Evolutionary conservation across 2,113 vertebrate genomes (phyloP).

Genomic region (Engraulis encrasicolus): DNA sequence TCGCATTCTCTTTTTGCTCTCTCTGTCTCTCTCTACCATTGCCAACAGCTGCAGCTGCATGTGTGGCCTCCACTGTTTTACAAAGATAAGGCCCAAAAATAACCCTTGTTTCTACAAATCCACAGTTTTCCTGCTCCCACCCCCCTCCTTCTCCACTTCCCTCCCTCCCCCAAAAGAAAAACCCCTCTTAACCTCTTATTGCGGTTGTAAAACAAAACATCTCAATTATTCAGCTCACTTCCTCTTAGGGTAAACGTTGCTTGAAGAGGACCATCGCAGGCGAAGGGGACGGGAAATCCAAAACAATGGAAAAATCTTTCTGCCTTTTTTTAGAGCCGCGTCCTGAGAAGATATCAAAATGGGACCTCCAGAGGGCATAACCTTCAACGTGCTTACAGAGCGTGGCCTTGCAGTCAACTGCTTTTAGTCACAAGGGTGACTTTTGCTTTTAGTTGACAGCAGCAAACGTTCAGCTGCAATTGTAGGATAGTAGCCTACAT

Average conservation of each 20-base stretch:
- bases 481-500: too few relatives aligned
- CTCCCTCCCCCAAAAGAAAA: not conserved
- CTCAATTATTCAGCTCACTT: constrained; percentile 50
- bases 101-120: constrained; percentile 21
- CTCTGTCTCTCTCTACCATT: not conserved
- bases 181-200: constrained; percentile 17
- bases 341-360: constrained; percentile 14
- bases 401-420: not conserved
- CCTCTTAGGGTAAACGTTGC: constrained; percentile 41
- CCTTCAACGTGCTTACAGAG: not conserved
- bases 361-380: not conserved
- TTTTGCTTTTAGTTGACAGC: not conserved
- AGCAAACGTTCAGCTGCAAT: not conserved
- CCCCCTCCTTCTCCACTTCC: too few relatives aligned
- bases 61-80: constrained; percentile 25
- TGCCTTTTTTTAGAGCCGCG: not conserved
- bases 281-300: constrained; percentile 57
- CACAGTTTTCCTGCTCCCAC: not conserved
- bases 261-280: constrained; percentile 28
- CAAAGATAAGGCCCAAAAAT: constrained; percentile 46
- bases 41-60: constrained; percentile 26
- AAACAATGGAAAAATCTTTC: constrained; percentile 54
- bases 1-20: not conserved
- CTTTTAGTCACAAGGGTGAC: not conserved
- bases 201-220: constrained; percentile 33